phyloP scores from a whole-genome alignment of 1,140 invertebrate species.

The Telenomus remus region DNA sequence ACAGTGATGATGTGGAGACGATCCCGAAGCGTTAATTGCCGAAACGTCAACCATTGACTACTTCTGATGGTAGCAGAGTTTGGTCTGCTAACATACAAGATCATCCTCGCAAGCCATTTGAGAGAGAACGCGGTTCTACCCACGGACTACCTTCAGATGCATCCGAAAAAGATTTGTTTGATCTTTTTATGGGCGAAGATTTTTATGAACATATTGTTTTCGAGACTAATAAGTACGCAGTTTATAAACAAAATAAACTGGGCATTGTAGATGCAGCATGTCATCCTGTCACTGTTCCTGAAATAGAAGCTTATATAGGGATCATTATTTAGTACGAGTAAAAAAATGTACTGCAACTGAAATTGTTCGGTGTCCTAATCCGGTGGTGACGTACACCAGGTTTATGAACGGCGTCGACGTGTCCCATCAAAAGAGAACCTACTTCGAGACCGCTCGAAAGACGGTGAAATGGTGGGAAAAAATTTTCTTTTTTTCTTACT shows the following conservation, averaged over 20 bases:
- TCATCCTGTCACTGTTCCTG: not conserved
- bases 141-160: not conserved
- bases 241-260: not conserved
- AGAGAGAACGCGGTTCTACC: too few species aligned
- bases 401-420: conserved; percentile 16
- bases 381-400: conserved; percentile 6
- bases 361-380: conserved; percentile 1
- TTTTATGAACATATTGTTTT: conserved; percentile 11
- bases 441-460: conserved; percentile 8
- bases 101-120: too few species aligned
- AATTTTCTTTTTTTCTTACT: conserved; percentile 10
- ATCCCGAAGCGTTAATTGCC: too few species aligned
- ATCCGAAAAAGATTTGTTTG: not conserved
- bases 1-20: too few species aligned
- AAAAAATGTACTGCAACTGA: not conserved
- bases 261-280: not conserved
- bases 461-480: conserved; percentile 20
- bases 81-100: too few species aligned
- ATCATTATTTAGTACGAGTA: conserved; percentile 1
- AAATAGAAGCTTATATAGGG: conserved; percentile 8
- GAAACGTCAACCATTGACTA: too few species aligned
- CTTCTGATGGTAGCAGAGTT: too few species aligned
- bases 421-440: conserved; percentile 6
- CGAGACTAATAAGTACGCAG: conserved; percentile 2
- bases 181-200: conserved; percentile 12